Evolutionary conservation across 2,888 invertebrate genomes (phyloP).

Genomic region (Bedellia somnulentella): DNA sequence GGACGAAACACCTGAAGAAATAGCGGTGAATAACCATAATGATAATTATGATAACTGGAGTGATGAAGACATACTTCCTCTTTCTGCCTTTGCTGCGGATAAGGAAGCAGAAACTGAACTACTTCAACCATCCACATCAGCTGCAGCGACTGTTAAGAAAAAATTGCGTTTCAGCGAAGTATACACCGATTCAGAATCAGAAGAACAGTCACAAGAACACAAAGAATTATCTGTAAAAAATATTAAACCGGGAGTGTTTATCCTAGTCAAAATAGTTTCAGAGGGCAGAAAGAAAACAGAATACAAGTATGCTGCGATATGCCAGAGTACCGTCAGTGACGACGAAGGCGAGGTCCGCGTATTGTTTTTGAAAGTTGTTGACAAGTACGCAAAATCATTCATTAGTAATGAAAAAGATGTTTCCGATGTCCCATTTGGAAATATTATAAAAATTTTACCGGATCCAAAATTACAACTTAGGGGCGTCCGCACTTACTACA

Average conservation of each 20-base stretch:
- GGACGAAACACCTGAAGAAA: not conserved
- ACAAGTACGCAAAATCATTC: not conserved
- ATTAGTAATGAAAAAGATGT: slow-evolving; percentile 1
- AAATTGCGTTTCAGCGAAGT: slow-evolving; percentile 1
- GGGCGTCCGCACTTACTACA: slow-evolving; percentile 1
- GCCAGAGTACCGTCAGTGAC: not conserved
- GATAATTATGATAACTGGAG: not conserved
- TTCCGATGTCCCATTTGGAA: slow-evolving; percentile 4
- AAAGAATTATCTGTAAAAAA: not conserved
- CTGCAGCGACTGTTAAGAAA: not conserved
- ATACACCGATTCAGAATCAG: not conserved
- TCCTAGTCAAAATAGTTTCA: not conserved
- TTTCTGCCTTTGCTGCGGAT: not conserved
- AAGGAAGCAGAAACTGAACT: not conserved
- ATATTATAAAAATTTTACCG: slow-evolving; percentile 3
- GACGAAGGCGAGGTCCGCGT: not conserved
- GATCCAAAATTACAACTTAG: not conserved
- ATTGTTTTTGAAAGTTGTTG: not conserved
- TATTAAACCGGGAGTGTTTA: not conserved
- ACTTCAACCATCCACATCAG: no score
- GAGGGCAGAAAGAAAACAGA: not conserved
- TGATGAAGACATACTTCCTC: not conserved
- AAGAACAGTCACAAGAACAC: no score
- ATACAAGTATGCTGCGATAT: not conserved
- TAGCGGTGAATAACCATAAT: not conserved